Evolutionary conservation across 2,797 vertebrate species (phyloP), one percentile per base, ranked within the genome.

Genomic region (Esox masquinongy): DNA sequence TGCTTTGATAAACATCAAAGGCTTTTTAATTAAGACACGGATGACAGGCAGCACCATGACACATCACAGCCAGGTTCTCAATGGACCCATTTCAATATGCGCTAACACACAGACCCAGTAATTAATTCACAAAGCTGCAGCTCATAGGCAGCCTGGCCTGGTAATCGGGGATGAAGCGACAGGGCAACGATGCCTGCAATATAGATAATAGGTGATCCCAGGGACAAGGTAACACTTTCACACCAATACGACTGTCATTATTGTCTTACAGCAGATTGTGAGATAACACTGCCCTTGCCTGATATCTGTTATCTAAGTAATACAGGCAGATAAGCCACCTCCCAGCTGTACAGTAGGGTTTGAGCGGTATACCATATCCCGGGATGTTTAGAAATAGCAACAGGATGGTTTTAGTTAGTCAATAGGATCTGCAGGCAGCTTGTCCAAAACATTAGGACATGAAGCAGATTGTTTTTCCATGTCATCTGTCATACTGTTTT

Each of bases 1-100:
- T 43, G 83, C 86, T 92, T 92, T 93, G 84, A 92, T 90, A 84
- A 71, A 91, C 82, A 93, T 93, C 92, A 93, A 93, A 93, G 88
- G 70, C 64, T 76, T 72, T 50, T 76, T 72, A 69, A 87, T 90
- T 83, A 84, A 75, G 81, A 70, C 78, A 70, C 74, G 76, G 39
- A 12, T 50, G 26, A n/a, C 74, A 50, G 68, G 26, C 69, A 26
- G 22, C 22, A 8, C 68, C 68, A 29, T 29, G 15, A 26, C 69
- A 24, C 68, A 29, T 17, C 66, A 43, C 39, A 49, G 39, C 69
- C 47, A 70, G 22, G 9, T 68, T n/a, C 36, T 43, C 34, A 67
- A 34, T 67, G 64, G 64, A 36, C 39, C 34, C n/a, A 47, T 47
- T n/a, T 49, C n/a, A 14, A 47, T 19, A 15, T 67, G 16, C 11